Conservation (phyloP, 2,888 invertebrate genomes). For the Xylota sylvarum region DNA sequence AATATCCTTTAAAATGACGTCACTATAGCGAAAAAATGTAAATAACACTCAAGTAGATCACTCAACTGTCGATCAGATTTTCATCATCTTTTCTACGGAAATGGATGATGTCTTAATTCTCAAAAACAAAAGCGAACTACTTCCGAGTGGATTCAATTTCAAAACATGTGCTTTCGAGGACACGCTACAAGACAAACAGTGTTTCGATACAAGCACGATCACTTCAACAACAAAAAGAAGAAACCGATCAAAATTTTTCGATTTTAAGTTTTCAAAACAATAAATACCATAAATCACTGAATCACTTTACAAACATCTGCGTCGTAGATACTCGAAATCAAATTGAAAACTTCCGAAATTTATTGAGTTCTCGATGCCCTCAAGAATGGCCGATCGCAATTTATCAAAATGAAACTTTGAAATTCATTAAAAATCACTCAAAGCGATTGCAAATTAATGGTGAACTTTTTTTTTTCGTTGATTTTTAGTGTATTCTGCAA, state of each 20-base stretch:
- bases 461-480: slow-evolving; percentile 33
- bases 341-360: slow-evolving; percentile 64
- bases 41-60: slow-evolving; percentile 25
- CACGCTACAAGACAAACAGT: neutral
- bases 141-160: slow-evolving; percentile 53
- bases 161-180: slow-evolving; percentile 55
- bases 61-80: slow-evolving; percentile 60
- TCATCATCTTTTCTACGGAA: slow-evolving; percentile 31
- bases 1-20: slow-evolving; percentile 39
- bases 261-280: slow-evolving; percentile 35
- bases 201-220: slow-evolving; percentile 14
- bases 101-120: slow-evolving; percentile 1
- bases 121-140: neutral
- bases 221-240: neutral
- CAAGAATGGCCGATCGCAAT: slow-evolving; percentile 52
- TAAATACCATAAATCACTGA: slow-evolving; percentile 34
- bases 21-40: slow-evolving; percentile 30
- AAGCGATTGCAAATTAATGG: slow-evolving; percentile 62
- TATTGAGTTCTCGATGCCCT: slow-evolving; percentile 45
- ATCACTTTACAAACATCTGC: slow-evolving; percentile 62
- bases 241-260: neutral
- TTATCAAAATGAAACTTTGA: slow-evolving; percentile 61
- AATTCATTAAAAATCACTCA: slow-evolving; percentile 62
- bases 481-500: slow-evolving; percentile 37
- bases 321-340: slow-evolving; percentile 44